Evolutionary conservation across 2,797 vertebrate genomes (phyloP).

Genomic region (Melanogrammus aeglefinus): DNA sequence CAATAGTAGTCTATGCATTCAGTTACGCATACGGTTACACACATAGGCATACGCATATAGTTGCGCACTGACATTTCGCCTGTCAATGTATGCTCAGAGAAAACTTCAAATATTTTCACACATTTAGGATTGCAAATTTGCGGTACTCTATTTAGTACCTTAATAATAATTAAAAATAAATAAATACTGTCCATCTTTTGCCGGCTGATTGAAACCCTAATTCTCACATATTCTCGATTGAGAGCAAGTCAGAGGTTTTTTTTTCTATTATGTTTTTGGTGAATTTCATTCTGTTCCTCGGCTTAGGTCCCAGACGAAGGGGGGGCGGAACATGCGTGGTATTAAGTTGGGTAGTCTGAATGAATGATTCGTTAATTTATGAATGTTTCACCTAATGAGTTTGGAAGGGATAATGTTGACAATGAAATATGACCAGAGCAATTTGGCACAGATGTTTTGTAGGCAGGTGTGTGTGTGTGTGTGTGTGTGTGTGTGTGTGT

Average conservation of each 20-base stretch:
- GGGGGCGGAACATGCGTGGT: not conserved
- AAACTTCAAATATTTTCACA: no score
- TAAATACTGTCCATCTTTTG: no score
- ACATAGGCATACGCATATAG: no score
- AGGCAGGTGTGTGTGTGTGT: no score
- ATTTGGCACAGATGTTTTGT: not conserved
- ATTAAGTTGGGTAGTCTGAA: not conserved
- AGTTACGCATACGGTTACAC: no score
- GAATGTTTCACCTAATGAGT: not conserved
- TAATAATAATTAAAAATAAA: no score
- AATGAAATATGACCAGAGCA: not conserved
- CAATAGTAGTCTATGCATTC: no score
- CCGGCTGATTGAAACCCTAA: no score
- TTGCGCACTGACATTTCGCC: no score
- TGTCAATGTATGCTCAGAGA: no score
- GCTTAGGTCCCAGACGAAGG: not conserved
- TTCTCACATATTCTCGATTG: not conserved
- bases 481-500: not conserved
- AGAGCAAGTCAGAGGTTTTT: not conserved
- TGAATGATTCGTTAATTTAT: not conserved
- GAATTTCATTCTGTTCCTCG: not conserved
- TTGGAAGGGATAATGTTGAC: not conserved
- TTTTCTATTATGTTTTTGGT: not conserved
- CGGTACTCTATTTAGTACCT: no score
- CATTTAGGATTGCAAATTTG: no score